A percentile compares a stretch with the other conserved stretches of the same genome.
phyloP scores from a whole-genome alignment of 2,797 vertebrate genomes.

The Siniperca obscura region DNA sequence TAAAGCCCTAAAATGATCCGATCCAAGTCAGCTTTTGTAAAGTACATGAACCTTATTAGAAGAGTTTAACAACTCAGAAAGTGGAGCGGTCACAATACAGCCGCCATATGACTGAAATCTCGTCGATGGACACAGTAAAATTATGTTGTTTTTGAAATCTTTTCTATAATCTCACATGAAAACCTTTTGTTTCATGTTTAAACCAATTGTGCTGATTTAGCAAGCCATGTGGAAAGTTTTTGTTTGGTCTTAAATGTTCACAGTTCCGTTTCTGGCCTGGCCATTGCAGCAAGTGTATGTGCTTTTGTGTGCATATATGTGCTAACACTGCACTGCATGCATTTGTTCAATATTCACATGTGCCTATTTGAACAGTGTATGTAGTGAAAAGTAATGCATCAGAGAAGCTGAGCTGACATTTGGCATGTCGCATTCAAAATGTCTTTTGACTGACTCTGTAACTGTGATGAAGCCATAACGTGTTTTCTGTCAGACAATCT shows the following conservation, averaged over 20 bases:
- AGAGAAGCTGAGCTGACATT: background rate
- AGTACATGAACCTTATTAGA: conserved; percentile 81
- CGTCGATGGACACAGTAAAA: conserved; percentile 17
- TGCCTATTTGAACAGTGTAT: background rate
- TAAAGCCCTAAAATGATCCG: conserved; percentile 78
- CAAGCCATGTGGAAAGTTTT: conserved; percentile 74
- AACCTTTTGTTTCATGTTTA: conserved; percentile 62
- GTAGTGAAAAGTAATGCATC: background rate
- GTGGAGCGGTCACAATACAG: conserved; percentile 72
- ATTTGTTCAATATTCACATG: background rate
- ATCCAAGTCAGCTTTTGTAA: conserved; percentile 76
- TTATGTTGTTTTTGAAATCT: conserved; percentile 42
- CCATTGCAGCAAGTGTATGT: background rate
- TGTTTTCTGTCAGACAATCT: conserved; percentile 11
- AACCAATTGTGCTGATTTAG: conserved; percentile 56
- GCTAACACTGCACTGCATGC: background rate
- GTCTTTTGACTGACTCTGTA: conserved; percentile 8
- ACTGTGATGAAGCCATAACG: background rate
- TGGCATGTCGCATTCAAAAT: background rate
- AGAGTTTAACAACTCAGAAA: conserved; percentile 75
- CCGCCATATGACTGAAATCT: conserved; percentile 66
- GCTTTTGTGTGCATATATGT: background rate
- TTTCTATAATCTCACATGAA: conserved; percentile 57
- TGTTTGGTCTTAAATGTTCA: conserved; percentile 67
- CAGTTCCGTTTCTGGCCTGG: conserved; percentile 25